Evolutionary conservation across 2,113 vertebrate species (phyloP), one percentile per base, ranked within the genome.

Genomic region (Sitta europaea): DNA sequence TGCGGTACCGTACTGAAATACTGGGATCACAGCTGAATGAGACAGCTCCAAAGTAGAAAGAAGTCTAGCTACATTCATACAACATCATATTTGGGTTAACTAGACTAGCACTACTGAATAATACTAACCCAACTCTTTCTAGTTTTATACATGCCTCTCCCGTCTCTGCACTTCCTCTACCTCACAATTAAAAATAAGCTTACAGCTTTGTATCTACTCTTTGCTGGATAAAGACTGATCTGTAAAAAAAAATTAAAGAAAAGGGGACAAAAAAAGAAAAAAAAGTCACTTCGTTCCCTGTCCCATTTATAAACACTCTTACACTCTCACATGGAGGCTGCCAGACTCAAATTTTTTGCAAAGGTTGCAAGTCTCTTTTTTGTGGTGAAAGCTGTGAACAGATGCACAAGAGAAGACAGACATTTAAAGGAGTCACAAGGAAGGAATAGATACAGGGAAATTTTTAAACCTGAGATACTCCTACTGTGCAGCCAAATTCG

Each of bases 381-480:
- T 88, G 82, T 94, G 93, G 87, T 90, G 85, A 95, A 97, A 96
- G 51, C 88, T 96, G 92, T 90, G 92, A 97, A 95, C 93, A 96
- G 85, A 96, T 58, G 72, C 59, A 90, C 14, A 92, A 91, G 91
- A 74, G 89, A 96, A 94, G 76, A 54, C 33, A 97, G 94, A 90
- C 63, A 90, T 90, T 86, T 67, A 85, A 92, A 94, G 57, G 72
- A 93, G 74, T 96, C 51, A 33, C 72, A 96, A 0, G 24, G 63
- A 92, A 91, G 59, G 57, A 96, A 77, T 28, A 90, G 62, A 92
- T 76, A 74, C 27, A 57, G 53, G 62, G 75, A 93, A 93, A 84
- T 70, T 94, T 92, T 97, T 93, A 95, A 96, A 96, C 90, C 79
- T 95, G 94, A 92, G 74, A 91, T 90, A 88, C 12, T 96, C 92